Evolutionary conservation across 1,140 invertebrate species (phyloP).

Genomic region (Gryon sp.): DNA sequence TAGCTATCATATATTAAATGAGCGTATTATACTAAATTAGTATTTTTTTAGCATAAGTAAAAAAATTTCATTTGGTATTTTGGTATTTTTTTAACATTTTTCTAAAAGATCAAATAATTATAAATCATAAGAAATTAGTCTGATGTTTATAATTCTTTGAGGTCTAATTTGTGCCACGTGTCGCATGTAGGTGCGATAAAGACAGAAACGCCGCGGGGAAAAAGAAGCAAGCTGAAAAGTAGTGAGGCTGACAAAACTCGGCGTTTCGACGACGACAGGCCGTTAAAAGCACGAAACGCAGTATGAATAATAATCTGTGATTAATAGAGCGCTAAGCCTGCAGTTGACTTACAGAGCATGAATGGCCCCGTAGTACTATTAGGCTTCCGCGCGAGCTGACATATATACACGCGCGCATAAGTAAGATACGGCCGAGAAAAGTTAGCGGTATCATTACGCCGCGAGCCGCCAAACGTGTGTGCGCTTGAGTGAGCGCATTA

Average conservation of each 20-base stretch:
- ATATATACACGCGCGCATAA: slow-evolving; percentile 33
- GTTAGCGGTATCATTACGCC: slow-evolving; percentile 52
- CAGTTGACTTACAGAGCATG: slow-evolving; percentile 60
- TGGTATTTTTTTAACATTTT: too few species aligned
- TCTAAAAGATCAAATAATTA: too few species aligned
- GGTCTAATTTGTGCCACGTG: slow-evolving; percentile 61
- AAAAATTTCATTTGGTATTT: too few species aligned
- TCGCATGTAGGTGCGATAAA: slow-evolving; percentile 48
- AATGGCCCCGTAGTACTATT: slow-evolving; percentile 64
- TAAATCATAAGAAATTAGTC: too few species aligned
- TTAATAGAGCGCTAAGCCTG: slow-evolving; percentile 72
- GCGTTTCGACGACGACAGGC: slow-evolving; percentile 56
- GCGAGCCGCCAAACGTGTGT: slow-evolving; percentile 7
- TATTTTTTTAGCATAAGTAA: too few species aligned
- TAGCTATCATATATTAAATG: too few species aligned
- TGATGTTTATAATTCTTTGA: background rate
- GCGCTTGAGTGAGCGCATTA: slow-evolving; percentile 36
- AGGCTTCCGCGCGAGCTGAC: slow-evolving; percentile 44
- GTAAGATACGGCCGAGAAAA: slow-evolving; percentile 35
- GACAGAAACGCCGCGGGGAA: slow-evolving; percentile 10
- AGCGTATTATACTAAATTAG: too few species aligned
- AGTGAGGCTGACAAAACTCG: slow-evolving; percentile 68
- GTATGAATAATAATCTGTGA: slow-evolving; percentile 77
- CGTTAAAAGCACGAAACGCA: slow-evolving; percentile 69
- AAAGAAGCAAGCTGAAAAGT: slow-evolving; percentile 59